Evolutionary conservation across 2,888 invertebrate genomes (phyloP).

Genomic region (Conus canariensis): DNA sequence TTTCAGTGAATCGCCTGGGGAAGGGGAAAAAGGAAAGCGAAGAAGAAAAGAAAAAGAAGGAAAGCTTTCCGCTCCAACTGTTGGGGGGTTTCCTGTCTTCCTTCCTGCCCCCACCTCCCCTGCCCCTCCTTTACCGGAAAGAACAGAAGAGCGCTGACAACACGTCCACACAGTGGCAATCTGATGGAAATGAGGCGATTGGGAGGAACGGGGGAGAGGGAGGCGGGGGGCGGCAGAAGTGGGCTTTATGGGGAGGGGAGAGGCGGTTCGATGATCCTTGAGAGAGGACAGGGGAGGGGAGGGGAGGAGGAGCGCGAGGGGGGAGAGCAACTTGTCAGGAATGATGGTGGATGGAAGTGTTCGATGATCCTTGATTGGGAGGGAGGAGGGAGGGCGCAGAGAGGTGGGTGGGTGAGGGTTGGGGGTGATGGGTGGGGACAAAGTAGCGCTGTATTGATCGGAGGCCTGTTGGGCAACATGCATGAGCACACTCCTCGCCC

Average conservation of each 20-base stretch:
- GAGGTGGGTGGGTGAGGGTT: background rate
- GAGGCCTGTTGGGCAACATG: background rate
- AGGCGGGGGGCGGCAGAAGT: background rate
- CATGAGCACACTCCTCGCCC: too few species aligned
- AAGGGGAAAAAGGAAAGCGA: background rate
- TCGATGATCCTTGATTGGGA: background rate
- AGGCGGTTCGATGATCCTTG: constrained; percentile 2
- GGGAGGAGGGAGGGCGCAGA: background rate
- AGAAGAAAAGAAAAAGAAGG: background rate
- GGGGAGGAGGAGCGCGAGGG: background rate
- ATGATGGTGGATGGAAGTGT: background rate
- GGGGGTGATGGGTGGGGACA: background rate
- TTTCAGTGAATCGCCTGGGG: background rate
- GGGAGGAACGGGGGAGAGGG: background rate
- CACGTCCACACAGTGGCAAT: background rate
- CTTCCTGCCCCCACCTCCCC: background rate
- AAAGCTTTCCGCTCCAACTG: background rate
- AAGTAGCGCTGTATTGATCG: background rate
- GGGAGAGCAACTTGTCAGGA: background rate
- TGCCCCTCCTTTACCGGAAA: background rate
- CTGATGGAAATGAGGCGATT: background rate
- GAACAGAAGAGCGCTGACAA: background rate
- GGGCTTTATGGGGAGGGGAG: background rate
- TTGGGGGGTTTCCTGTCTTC: too few species aligned
- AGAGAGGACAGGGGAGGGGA: background rate